Percentiles rank a stretch among this genome's conserved stretches.
Evolutionary conservation across 2,888 invertebrate genomes (phyloP).

Genomic region (Dyspetes luteomarginatus): DNA sequence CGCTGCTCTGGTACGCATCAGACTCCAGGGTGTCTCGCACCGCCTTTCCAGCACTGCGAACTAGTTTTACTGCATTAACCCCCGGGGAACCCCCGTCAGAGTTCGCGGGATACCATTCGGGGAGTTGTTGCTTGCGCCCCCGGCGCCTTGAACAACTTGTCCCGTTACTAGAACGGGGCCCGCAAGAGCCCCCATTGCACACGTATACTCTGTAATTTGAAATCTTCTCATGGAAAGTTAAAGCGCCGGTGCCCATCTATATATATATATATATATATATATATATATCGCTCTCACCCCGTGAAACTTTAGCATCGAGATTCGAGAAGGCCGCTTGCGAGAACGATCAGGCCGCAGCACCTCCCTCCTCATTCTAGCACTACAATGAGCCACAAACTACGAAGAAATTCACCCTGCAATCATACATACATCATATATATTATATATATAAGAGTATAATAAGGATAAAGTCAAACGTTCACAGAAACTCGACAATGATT

Average conservation of each 20-base stretch:
- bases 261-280: not conserved
- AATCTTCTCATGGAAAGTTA: constrained; percentile 79
- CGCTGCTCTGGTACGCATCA: not conserved
- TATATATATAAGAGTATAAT: not conserved
- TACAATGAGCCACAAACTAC: constrained; percentile 81
- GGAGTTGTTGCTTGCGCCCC: constrained; percentile 39
- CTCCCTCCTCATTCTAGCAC: constrained; percentile 80
- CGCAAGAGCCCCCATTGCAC: constrained; percentile 60
- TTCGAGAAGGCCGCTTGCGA: constrained; percentile 39
- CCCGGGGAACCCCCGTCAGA: constrained; percentile 64
- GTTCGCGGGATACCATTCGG: constrained; percentile 69
- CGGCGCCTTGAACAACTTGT: constrained; percentile 51
- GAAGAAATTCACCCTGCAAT: constrained; percentile 83
- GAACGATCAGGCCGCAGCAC: constrained; percentile 78
- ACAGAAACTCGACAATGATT: constrained; percentile 75
- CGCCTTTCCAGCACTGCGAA: constrained; percentile 20
- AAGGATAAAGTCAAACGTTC: constrained; percentile 80
- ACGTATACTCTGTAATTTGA: constrained; percentile 76
- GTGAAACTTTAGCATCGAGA: constrained; percentile 54
- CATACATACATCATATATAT: constrained; percentile 52
- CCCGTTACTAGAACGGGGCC: constrained; percentile 61
- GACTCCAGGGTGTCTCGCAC: constrained; percentile 1
- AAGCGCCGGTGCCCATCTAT: constrained; percentile 56
- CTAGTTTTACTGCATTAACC: constrained; percentile 17
- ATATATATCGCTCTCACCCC: constrained; percentile 31